Conservation (phyloP, 1,140 invertebrate genomes). For the Brachionus paranguensis region DNA sequence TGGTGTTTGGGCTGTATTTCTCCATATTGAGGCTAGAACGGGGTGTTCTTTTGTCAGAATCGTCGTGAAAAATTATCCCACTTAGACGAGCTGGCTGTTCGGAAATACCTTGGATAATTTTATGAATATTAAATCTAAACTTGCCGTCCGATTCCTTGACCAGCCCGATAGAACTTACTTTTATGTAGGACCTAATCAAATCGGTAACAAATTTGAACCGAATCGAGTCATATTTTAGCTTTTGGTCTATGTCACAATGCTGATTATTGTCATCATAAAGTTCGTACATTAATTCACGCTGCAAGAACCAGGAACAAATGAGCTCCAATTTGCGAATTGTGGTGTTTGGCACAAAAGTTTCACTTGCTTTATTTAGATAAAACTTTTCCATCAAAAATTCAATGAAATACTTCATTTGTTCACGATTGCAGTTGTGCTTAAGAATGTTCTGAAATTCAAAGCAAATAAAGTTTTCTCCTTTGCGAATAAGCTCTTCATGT, state of each 20-base stretch:
- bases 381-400: neutral
- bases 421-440: neutral
- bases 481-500: neutral
- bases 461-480: neutral
- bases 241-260: conserved; percentile 39
- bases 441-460: conserved; percentile 20
- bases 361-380: neutral
- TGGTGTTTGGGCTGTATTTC: neutral
- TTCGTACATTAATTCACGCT: neutral
- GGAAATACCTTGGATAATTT: neutral
- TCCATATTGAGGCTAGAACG: neutral
- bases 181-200: neutral
- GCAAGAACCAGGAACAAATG: conserved; percentile 30
- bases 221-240: neutral
- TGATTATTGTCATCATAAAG: conserved; percentile 14
- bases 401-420: conserved; percentile 16
- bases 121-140: neutral
- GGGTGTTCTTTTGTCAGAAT: neutral
- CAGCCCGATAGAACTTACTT: neutral
- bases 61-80: neutral
- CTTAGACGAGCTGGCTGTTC: neutral
- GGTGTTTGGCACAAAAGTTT: neutral
- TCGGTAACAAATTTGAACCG: neutral
- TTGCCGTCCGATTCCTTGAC: neutral
- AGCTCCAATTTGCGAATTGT: conserved; percentile 2